phyloP scores from a whole-genome alignment of 2,113 vertebrate species.

The Clupea harengus region DNA sequence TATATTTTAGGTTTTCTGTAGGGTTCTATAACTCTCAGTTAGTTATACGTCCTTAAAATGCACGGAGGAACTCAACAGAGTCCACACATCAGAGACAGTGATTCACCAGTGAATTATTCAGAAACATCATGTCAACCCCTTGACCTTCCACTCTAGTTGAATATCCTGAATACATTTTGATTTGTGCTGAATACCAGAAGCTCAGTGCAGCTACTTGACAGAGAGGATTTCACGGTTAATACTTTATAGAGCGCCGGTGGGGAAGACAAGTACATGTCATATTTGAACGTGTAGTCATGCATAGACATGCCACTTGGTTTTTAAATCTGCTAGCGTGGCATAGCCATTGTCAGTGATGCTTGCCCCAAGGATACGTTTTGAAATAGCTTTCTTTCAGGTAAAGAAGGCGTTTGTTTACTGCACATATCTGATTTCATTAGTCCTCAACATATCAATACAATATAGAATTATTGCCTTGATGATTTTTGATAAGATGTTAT shows the following conservation, averaged over 20 bases:
- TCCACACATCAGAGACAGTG: no score
- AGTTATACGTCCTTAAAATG: no score
- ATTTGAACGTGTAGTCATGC: conserved; percentile 18
- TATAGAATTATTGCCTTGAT: no score
- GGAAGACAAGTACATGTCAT: conserved; percentile 38
- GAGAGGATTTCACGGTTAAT: conserved; percentile 36
- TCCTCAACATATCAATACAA: no score
- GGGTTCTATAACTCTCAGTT: no score
- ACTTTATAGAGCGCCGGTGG: conserved; percentile 37
- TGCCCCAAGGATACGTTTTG: conserved; percentile 35
- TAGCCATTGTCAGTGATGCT: conserved; percentile 29
- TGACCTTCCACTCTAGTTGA: conserved; percentile 50
- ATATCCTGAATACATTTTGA: conserved; percentile 34
- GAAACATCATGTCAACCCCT: conserved; percentile 27
- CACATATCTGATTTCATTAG: no score
- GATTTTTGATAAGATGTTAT: no score
- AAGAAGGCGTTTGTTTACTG: no score
- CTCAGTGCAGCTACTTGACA: conserved; percentile 25
- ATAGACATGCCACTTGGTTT: background rate
- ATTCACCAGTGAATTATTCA: no score
- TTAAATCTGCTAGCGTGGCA: conserved; percentile 16
- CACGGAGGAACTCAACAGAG: no score
- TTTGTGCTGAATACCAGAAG: conserved; percentile 29
- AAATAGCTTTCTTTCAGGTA: background rate
- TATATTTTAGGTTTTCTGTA: no score